Base-by-base conservation (phyloP, 2,888 invertebrate species). In the Eugnorisma glareosa region DNA sequence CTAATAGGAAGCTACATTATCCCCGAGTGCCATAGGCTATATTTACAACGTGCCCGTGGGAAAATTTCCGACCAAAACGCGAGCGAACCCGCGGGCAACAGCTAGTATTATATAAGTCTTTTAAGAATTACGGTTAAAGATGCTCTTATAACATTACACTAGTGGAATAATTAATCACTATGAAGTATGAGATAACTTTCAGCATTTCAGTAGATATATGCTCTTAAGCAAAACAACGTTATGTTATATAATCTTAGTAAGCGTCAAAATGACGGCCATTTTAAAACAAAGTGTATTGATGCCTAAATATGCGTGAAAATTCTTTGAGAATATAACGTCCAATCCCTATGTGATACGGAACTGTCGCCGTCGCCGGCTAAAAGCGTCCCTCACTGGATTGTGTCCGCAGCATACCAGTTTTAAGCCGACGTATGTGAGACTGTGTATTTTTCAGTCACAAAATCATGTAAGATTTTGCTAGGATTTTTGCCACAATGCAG, bases 401-500 rank as follows among this genome's bases (percentile, higher is more conserved):
- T 73, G 21, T 73, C 61, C 13, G n/a, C 72, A 48, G 18, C 43
- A 51, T 72, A 43, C 21, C 35, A 18, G 63, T 40, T 59, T 24
- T 35, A 54, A 79, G 57, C 35, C 24, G 48, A 64, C 70, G 8
- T n/a, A n/a, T n/a, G 40, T 71, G 35, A 79, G 48, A 48, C 59
- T 57, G 15, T 68, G 15, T 57, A 40, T 13, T 74, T 63, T 63
- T 37, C 21, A 43, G 21, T 31, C 28, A 68, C 28, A 31, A 57
- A 37, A 43, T 51, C 35, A 51, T 37, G 35, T 59, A 75, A 57
- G 57, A 48, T 81, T 81, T 74, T 24, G 45, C 1, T 21, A 57
- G n/a, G 0, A n/a, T 35, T 48, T 64, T 43, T 68, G 13, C 1
- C 28, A 57, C n/a, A 68, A 28, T 28, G 18, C 48, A 45, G 35